Base-by-base conservation (phyloP, 2,888 invertebrate species). In the Petrolisthes manimaculis region DNA sequence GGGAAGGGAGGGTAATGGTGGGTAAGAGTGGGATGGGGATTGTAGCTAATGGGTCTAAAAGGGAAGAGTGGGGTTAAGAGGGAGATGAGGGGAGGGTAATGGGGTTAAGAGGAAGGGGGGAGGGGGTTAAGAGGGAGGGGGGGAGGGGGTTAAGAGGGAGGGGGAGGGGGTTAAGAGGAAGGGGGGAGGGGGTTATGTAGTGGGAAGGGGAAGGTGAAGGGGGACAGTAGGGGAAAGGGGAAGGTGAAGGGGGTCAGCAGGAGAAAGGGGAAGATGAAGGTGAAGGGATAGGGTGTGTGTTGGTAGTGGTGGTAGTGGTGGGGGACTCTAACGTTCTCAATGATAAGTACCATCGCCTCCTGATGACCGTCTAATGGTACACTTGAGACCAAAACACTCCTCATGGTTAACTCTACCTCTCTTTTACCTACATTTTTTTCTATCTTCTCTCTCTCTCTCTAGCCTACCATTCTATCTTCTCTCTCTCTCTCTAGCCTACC, bases 361-460 rank as follows among this genome's bases (percentile, higher is more conserved):
- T 75, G 75, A 84, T 84, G 84, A 21, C 51, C 56, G 55, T 24
- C 84, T 84, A 84, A 75, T 56, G 84, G 83, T 21, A 51, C 56
- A 54, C 74, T 79, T 61, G 56, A 54, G 55, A 8, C 53, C 54
- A 9, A 51, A 53, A 53, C 82, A 37, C 82, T 67, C 69, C 67
- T 69, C 53, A 53, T 61, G 51, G 24, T n/a, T 67, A 24, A 69
- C 67, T 82, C 82, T 74, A 24, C 3, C 21, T 77, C 77, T 24
- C 14, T 24, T 14, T 24, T 24, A 6, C n/a, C 21, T 37, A 61
- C 77, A 1, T 24, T 1, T 9, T 9, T 9, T 21, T 24, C n/a
- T 53, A 51, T n/a, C 37, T 51, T 37, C 71, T 71, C 54, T 71
- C 69, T 54, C 69, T 21, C 51, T 69, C 69, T 82, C 56, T 24